Percentiles rank a stretch among this genome's conserved stretches.
Evolutionary conservation across 1,140 invertebrate genomes (phyloP).

Genomic region (Sycophila sp.): DNA sequence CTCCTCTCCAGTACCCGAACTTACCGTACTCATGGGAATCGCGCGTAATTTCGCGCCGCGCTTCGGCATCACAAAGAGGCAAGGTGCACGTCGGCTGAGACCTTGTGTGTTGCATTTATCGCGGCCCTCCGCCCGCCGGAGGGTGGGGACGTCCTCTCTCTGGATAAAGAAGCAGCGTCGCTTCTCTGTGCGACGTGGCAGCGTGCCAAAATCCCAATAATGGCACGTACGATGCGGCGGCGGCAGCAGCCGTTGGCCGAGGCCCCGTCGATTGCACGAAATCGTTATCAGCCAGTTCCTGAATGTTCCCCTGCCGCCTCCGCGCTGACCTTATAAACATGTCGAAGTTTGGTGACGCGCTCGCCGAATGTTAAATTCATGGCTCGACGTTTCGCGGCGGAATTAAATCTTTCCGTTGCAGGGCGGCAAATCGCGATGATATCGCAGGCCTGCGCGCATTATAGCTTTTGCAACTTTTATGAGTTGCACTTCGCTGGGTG

Average conservation of each 20-base stretch:
- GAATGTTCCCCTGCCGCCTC: not conserved
- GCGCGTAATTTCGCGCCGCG: not conserved
- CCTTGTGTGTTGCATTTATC: slow-evolving; percentile 25
- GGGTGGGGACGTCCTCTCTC: too few species aligned
- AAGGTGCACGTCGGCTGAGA: not conserved
- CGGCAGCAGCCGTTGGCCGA: slow-evolving; percentile 32
- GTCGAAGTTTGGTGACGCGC: not conserved
- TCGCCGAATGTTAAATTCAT: slow-evolving; percentile 4
- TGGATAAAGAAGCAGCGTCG: not conserved
- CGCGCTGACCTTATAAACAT: slow-evolving; percentile 20
- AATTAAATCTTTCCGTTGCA: too few species aligned
- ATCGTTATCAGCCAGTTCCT: slow-evolving; percentile 47
- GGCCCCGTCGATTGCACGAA: slow-evolving; percentile 42
- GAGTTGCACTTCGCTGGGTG: too few species aligned
- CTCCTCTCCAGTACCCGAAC: not conserved
- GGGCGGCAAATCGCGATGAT: too few species aligned
- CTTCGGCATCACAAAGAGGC: not conserved
- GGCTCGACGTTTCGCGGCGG: too few species aligned
- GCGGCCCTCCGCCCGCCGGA: too few species aligned
- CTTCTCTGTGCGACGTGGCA: slow-evolving; percentile 36
- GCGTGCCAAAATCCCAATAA: slow-evolving; percentile 47
- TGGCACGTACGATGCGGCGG: slow-evolving; percentile 43
- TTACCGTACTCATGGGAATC: not conserved
- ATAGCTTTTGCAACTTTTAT: too few species aligned
- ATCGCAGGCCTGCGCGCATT: too few species aligned